Evolutionary conservation across 2,888 invertebrate genomes (phyloP).

Genomic region (Zhuqinia jingwanae): DNA sequence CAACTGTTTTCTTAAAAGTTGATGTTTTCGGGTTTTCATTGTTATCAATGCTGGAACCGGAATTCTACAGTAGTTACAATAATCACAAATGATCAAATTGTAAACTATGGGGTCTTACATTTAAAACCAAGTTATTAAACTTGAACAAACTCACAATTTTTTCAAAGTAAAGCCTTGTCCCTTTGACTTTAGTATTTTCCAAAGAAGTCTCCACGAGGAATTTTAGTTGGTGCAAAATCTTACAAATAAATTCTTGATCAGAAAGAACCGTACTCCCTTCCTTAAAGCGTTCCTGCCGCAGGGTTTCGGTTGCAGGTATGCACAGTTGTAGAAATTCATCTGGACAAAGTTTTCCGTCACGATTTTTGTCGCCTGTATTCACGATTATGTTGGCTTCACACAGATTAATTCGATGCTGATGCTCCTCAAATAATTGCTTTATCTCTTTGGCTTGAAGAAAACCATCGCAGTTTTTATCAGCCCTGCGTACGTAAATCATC

Average conservation of each 20-base stretch:
- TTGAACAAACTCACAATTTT: slow-evolving; percentile 29
- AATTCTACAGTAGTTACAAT: too few species aligned
- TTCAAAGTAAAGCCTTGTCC: slow-evolving; percentile 25
- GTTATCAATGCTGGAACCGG: too few species aligned
- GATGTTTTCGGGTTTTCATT: too few species aligned
- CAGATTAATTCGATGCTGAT: slow-evolving; percentile 38
- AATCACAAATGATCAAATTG: too few species aligned
- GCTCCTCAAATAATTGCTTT: slow-evolving; percentile 13
- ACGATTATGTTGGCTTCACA: slow-evolving; percentile 51
- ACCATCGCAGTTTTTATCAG: slow-evolving; percentile 42
- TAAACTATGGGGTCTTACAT: too few species aligned
- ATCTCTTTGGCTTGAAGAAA: slow-evolving; percentile 52
- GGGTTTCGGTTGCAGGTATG: slow-evolving; percentile 33
- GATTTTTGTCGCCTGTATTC: slow-evolving; percentile 34
- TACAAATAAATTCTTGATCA: slow-evolving; percentile 16
- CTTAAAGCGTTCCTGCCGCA: slow-evolving; percentile 17
- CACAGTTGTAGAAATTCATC: slow-evolving; percentile 52
- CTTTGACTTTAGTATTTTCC: slow-evolving; percentile 19
- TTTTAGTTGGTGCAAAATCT: slow-evolving; percentile 13
- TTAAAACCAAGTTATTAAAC: too few species aligned
- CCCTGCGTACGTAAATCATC: neutral
- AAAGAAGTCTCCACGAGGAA: slow-evolving; percentile 1
- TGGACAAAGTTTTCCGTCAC: slow-evolving; percentile 39
- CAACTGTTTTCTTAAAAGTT: too few species aligned
- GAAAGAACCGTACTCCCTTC: neutral